Evolutionary conservation across 2,888 invertebrate genomes (phyloP), one percentile per base, ranked within the genome.

Genomic region (Spicauda simplicius): DNA sequence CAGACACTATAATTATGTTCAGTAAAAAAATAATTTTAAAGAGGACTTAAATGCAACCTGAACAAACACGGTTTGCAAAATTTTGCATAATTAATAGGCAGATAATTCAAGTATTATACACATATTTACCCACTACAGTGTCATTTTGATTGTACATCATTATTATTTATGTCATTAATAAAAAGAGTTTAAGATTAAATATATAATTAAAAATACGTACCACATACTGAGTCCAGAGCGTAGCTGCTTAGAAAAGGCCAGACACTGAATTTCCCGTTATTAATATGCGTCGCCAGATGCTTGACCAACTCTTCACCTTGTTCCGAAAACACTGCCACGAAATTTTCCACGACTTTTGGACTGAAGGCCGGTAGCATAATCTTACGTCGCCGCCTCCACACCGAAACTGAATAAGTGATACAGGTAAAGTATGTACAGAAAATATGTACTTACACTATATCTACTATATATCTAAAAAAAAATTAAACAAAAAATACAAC

Each of bases 281-380:
- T 80, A 0, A 72, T 73, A 11, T 54, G 54, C 0, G 64, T 50
- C 8, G 71, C 71, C 33, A 96, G 78, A 37, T 84, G 86, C 5
- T 91, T 75, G 0, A 86, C 78, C 70, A 96, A 78, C 55, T 90
- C 89, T 12, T 86, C 80, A 52, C 94, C 88, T 77, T 96, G 95
- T 69, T 94, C 94, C 41, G 94, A 91, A 81, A 96, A 96, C 0
- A 95, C 91, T 2, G 93, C 90, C 2, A 95, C 89, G 74, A 95
- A 96, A 62, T 90, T 94, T 69, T 95, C 94, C n/a, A 96, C 85
- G 69, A 95, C 94, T 80, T 94, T 95, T 69, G 95, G 95, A 76
- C 95, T 96, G 77, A 96, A 96, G 0, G 95, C 94, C 30, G 96
- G 96, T 30, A 95, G 93, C 60, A 96, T 80, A 66, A 95, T 83